Evolutionary conservation across 2,888 invertebrate genomes (phyloP).

Genomic region (Spialia ferax): DNA sequence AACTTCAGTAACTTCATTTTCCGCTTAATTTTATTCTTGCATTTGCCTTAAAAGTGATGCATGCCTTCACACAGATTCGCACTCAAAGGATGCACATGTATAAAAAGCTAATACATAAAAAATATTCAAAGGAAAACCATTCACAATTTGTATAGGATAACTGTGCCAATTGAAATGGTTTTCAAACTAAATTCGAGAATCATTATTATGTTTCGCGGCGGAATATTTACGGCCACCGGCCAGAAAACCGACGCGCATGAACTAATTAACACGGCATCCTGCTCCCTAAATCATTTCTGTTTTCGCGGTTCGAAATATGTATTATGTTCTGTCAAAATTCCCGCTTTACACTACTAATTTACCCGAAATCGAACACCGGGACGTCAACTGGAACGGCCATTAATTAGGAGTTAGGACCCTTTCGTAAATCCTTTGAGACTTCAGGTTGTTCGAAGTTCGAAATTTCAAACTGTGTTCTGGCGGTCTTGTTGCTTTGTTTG

Average conservation of each 20-base stretch:
- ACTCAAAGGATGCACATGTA: too few relatives aligned
- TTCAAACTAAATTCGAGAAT: conserved; percentile 7
- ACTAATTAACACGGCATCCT: conserved; percentile 29
- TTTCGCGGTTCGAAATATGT: conserved; percentile 25
- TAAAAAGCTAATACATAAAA: too few relatives aligned
- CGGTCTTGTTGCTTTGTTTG: conserved; percentile 12
- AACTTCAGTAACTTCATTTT: conserved; percentile 13
- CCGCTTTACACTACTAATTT: conserved; percentile 24
- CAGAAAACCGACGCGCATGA: conserved; percentile 10
- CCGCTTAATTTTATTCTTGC: too few relatives aligned
- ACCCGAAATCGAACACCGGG: conserved; percentile 31
- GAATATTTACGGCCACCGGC: conserved; percentile 21
- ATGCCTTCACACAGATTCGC: too few relatives aligned
- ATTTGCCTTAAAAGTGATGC: not conserved
- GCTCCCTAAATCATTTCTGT: conserved; percentile 35
- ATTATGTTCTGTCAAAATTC: conserved; percentile 21
- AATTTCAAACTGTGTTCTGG: conserved; percentile 23
- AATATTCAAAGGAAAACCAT: too few relatives aligned
- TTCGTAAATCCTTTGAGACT: conserved; percentile 19
- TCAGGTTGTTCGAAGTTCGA: conserved; percentile 26
- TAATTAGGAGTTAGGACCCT: conserved; percentile 31
- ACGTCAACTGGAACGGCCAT: conserved; percentile 27
- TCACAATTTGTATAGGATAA: too few relatives aligned
- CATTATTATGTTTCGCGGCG: conserved; percentile 3
- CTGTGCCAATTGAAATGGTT: not conserved